Evolutionary conservation across 2,797 vertebrate species (phyloP).

Genomic region (Gymnodraco acuticeps): DNA sequence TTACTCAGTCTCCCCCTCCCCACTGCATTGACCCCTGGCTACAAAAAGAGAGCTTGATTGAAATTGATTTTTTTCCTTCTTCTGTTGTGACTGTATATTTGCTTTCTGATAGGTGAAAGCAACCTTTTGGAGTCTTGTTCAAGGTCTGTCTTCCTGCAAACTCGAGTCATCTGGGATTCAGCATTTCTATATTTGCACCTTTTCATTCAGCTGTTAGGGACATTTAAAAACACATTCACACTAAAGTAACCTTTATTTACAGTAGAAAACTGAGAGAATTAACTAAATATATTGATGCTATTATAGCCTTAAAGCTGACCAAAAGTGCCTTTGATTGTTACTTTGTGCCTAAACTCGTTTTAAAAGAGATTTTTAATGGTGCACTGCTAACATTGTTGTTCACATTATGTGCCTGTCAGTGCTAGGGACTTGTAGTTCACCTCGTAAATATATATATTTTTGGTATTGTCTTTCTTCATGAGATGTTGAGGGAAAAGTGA

Average conservation of each 20-base stretch:
- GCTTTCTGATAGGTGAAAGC: constrained; percentile 30
- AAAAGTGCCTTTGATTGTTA: constrained; percentile 53
- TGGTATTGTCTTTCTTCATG: not conserved
- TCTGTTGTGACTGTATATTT: constrained; percentile 39
- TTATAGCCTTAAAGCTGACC: constrained; percentile 38
- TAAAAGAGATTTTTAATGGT: constrained; percentile 19
- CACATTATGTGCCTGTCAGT: constrained; percentile 6
- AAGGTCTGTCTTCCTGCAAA: constrained; percentile 29
- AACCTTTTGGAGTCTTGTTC: constrained; percentile 59
- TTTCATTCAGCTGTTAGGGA: not conserved
- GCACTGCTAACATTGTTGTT: constrained; percentile 34
- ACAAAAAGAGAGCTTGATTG: constrained; percentile 18
- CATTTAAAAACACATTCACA: not conserved
- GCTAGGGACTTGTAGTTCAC: not conserved
- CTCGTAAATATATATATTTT: not conserved
- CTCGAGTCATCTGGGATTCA: constrained; percentile 22
- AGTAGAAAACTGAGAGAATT: constrained; percentile 3
- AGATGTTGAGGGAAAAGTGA: not conserved
- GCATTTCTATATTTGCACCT: constrained; percentile 51
- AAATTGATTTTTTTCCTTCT: constrained; percentile 22
- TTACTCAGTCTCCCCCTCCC: not conserved
- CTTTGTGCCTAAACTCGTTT: constrained; percentile 25
- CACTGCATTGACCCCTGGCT: constrained; percentile 6
- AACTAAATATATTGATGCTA: not conserved
- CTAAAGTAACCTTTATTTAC: constrained; percentile 4